These are phyloP conservation scores for Drosophila kepulauana DNA, from an alignment of 1,140 invertebrate species.

Conservation along the genomic window DNA sequence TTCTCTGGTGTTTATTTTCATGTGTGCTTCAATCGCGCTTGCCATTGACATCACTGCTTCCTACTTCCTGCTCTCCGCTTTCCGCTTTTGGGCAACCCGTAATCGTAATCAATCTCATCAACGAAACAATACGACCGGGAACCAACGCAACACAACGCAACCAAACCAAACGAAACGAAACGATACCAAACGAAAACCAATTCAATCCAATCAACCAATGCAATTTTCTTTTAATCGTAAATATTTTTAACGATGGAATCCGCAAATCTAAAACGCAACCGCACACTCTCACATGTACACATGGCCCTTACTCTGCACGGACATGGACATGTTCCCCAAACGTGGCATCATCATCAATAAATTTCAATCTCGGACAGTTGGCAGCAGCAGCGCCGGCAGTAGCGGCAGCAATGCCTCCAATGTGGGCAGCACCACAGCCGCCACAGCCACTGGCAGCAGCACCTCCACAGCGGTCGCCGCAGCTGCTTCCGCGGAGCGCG, in stretches of 20 bases:
- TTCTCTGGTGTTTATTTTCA: conserved; percentile 71
- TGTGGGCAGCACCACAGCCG: conserved; percentile 70
- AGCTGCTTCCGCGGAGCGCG: conserved; percentile 33
- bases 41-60: conserved; percentile 12
- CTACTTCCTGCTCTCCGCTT: conserved; percentile 35
- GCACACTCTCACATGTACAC: conserved; percentile 34
- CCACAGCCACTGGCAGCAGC: conserved; percentile 69
- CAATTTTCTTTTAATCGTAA: conserved; percentile 83
- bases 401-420: conserved; percentile 77
- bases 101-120: conserved; percentile 83
- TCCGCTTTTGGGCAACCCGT: conserved; percentile 41
- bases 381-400: conserved; percentile 75
- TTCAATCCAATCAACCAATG: conserved; percentile 81
- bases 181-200: conserved; percentile 46
- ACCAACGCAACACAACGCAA: neutral
- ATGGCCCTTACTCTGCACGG: conserved; percentile 1
- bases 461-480: conserved; percentile 67
- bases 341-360: conserved; percentile 68
- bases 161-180: conserved; percentile 23
- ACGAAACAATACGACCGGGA: conserved; percentile 64
- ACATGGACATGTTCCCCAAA: conserved; percentile 30
- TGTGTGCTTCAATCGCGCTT: conserved; percentile 55
- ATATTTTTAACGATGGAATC: conserved; percentile 78
- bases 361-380: conserved; percentile 79
- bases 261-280: conserved; percentile 70